Conservation (phyloP, 2,888 invertebrate genomes). For the Eugnorisma glareosa region DNA sequence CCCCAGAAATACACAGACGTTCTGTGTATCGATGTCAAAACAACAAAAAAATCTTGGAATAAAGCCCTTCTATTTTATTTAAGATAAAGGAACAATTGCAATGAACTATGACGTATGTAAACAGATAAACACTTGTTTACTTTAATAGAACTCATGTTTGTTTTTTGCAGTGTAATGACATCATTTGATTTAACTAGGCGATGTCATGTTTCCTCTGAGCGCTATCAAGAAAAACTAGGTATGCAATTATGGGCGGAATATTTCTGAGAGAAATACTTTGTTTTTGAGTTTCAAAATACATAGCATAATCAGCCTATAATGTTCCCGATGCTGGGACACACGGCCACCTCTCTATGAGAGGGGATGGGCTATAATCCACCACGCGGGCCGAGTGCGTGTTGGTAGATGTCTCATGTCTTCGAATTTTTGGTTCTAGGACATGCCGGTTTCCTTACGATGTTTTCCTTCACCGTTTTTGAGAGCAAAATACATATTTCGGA, state of each 20-base stretch:
- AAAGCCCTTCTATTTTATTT: background rate
- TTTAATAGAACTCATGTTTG: slow-evolving; percentile 20
- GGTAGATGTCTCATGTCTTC: too few relatives aligned
- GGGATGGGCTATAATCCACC: too few relatives aligned
- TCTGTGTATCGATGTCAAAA: background rate
- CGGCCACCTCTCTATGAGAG: too few relatives aligned
- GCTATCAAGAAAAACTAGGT: slow-evolving; percentile 13
- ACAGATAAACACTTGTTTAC: slow-evolving; percentile 34
- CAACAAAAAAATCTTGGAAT: background rate
- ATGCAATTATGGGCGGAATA: slow-evolving; percentile 8
- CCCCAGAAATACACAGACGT: background rate
- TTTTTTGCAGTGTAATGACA: slow-evolving; percentile 33
- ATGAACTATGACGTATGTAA: background rate
- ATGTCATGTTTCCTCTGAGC: slow-evolving; percentile 24
- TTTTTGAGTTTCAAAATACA: background rate
- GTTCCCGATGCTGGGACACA: too few relatives aligned
- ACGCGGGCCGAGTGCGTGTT: too few relatives aligned
- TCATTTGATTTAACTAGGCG: slow-evolving; percentile 39
- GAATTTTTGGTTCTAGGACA: too few relatives aligned
- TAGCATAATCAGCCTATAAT: too few relatives aligned
- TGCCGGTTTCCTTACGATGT: too few relatives aligned
- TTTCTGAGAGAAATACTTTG: background rate
- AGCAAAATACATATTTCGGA: too few relatives aligned
- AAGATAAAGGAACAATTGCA: background rate
- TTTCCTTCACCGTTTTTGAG: too few relatives aligned